phyloP scores from a whole-genome alignment of 2,888 invertebrate species.

The Leptopterna dolabrata region DNA sequence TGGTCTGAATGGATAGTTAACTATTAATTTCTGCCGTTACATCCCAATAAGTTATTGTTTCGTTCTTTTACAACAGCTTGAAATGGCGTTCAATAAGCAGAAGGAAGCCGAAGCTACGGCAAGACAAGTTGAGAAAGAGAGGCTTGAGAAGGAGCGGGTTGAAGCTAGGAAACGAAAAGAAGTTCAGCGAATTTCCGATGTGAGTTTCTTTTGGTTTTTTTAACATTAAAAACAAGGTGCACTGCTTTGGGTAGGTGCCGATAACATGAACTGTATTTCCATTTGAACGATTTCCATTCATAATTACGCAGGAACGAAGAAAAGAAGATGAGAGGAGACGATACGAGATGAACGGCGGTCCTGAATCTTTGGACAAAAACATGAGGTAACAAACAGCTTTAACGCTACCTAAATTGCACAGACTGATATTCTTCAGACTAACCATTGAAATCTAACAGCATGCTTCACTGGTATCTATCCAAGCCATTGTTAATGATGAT shows the following conservation, averaged over 20 bases:
- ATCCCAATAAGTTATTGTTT: not conserved
- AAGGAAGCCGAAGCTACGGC: conserved; percentile 82
- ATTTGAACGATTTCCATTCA: not conserved
- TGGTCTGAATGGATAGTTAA: too few species aligned
- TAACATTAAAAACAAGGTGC: not conserved
- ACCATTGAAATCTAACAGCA: not conserved
- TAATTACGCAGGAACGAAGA: conserved; percentile 62
- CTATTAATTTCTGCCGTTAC: too few species aligned
- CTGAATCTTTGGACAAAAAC: conserved; percentile 58
- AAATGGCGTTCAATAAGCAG: conserved; percentile 87
- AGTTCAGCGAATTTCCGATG: conserved; percentile 88
- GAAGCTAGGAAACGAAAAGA: conserved; percentile 88
- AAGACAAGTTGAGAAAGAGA: conserved; percentile 80
- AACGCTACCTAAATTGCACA: not conserved
- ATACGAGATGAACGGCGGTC: conserved; percentile 64
- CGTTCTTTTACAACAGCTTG: conserved; percentile 71
- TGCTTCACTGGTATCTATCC: not conserved
- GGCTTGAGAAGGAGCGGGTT: conserved; percentile 83
- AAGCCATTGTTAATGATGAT: too few species aligned
- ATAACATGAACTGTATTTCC: not conserved
- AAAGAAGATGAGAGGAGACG: conserved; percentile 64
- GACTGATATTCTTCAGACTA: not conserved
- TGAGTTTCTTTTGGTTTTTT: conserved; percentile 65
- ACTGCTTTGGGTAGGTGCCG: not conserved
- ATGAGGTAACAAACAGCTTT: conserved; percentile 56